These are phyloP conservation scores for Xanthostigma xanthostigma DNA, from an alignment of 2,888 invertebrate species.

Conservation along the genomic window DNA sequence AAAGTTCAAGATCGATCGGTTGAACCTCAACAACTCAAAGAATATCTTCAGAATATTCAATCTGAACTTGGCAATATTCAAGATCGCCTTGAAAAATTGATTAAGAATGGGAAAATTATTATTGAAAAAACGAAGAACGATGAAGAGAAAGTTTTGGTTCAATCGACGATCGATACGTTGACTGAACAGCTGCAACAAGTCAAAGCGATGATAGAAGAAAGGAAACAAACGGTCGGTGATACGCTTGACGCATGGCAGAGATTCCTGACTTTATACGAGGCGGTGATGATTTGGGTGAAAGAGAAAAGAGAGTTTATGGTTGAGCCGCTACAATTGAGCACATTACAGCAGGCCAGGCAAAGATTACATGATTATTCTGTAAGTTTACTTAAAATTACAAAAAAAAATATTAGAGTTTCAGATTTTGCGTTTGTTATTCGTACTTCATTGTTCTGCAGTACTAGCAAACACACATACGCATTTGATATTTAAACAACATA, in stretches of 20 bases:
- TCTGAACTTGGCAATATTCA: constrained; percentile 53
- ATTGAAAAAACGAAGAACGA: constrained; percentile 66
- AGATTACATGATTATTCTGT: constrained; percentile 80
- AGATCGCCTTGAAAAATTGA: constrained; percentile 64
- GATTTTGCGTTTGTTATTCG: neutral
- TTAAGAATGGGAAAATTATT: constrained; percentile 62
- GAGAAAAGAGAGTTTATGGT: constrained; percentile 68
- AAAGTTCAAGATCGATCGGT: constrained; percentile 66
- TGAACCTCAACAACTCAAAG: constrained; percentile 62
- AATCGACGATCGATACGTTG: constrained; percentile 57
- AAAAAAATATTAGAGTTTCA: neutral
- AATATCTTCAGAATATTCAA: constrained; percentile 61
- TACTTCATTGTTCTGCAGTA: too few relatives aligned
- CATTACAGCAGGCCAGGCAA: constrained; percentile 66
- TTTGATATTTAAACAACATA: too few relatives aligned
- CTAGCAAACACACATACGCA: too few relatives aligned
- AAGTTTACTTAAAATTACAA: constrained; percentile 18
- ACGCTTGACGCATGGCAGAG: constrained; percentile 78
- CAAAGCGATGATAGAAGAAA: constrained; percentile 64
- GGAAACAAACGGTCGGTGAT: constrained; percentile 70
- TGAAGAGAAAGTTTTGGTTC: constrained; percentile 58
- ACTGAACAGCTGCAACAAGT: constrained; percentile 67
- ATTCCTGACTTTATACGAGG: constrained; percentile 68
- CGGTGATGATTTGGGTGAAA: constrained; percentile 69
- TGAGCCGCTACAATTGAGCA: constrained; percentile 62